Base-by-base conservation (phyloP, 1,140 invertebrate genomes). In the Lucilia sericata region DNA sequence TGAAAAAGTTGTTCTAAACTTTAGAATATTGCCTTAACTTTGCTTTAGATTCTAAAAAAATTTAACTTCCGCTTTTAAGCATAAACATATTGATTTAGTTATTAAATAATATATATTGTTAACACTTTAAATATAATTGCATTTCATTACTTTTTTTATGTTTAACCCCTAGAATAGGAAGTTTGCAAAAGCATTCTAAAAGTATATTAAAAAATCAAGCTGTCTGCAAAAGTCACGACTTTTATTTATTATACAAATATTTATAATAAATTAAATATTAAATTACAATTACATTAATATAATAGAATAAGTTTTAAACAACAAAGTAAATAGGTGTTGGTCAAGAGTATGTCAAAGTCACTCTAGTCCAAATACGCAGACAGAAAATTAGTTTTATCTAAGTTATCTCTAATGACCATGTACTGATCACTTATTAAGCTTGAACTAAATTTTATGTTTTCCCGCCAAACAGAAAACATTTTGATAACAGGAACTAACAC, bases 191-290 rank as follows among this genome's bases (percentile, higher is more conserved):
- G 19, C 65, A 70, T 70, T 19, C 3, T 1, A n/a, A 60, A 2
- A 70, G 21, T 21, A 17, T 70, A 10, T 70, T 10, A 19, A 9
- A 21, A 70, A 70, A 19, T 70, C 4, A 7, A 70, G 21, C 65
- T 21, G 65, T 25, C 65, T 70, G 65, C 65, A 70, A 30, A 30
- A 70, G 65, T 70, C 65, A 70, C 65, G 65, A 70, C 4, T 70
- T 70, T 25, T 70, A 21, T 60, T 21, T 70, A 4, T 12, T 42
- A 42, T 42, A 42, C 25, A 30, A 30, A 42, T 42, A 42, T 42
- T 42, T 19, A 21, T 70, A 19, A 7, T 30, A 30, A 30, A 30
- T 30, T 30, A 30, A 30, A 30, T 30, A n/a, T n/a, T n/a, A n/a
- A n/a, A 8, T 70, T 70, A 70, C 60, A 21, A 70, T 2, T 70